Evolutionary conservation across 1,140 invertebrate genomes (phyloP).

Genomic region (Yoshiicerus persimilis): DNA sequence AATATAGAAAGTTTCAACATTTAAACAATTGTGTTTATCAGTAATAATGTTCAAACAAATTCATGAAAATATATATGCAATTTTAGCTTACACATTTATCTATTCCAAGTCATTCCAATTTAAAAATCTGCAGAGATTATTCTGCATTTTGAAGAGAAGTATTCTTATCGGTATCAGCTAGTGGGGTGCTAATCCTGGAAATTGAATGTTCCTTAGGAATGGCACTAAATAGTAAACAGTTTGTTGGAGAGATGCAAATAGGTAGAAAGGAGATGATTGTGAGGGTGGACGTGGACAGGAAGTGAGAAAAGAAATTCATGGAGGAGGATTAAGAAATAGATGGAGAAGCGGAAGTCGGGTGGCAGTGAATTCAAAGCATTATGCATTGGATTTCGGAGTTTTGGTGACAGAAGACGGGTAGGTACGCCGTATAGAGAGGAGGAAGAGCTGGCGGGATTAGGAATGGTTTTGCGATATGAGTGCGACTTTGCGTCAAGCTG

Average conservation of each 20-base stretch:
- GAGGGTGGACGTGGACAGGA: neutral
- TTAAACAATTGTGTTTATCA: too few relatives aligned
- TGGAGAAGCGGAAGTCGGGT: neutral
- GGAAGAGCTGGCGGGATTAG: conserved; percentile 20
- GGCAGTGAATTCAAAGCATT: neutral
- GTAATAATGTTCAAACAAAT: too few relatives aligned
- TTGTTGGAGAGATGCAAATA: neutral
- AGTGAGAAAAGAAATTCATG: neutral
- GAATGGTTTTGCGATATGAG: conserved; percentile 31
- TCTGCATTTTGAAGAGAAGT: too few relatives aligned
- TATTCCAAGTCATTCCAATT: too few relatives aligned
- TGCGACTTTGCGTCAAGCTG: conserved; percentile 21
- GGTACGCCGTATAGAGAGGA: neutral
- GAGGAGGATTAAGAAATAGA: neutral
- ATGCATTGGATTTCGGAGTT: neutral
- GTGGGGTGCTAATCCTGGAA: too few relatives aligned
- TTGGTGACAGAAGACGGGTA: neutral
- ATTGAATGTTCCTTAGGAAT: too few relatives aligned
- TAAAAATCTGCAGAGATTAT: too few relatives aligned
- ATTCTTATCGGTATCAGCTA: too few relatives aligned
- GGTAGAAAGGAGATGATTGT: neutral
- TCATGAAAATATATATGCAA: too few relatives aligned
- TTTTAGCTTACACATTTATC: too few relatives aligned
- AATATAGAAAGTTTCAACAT: too few relatives aligned
- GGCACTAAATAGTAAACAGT: neutral